Conservation (phyloP, 2,888 invertebrate species). For the Hydroisotoma schaefferi region DNA sequence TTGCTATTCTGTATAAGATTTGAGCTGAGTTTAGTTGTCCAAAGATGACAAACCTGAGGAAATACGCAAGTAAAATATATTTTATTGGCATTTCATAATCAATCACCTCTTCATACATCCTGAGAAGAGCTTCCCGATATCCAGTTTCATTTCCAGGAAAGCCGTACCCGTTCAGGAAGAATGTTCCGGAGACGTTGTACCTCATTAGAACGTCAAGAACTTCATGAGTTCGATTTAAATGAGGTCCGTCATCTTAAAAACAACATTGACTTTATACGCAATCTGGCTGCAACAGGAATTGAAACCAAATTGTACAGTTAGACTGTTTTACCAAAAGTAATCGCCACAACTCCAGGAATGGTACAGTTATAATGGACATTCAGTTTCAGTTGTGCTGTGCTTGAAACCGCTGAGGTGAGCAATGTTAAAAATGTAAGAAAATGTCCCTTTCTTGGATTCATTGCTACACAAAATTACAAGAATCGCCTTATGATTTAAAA, state of each 20-base stretch:
- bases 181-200: constrained; percentile 22
- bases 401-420: too few relatives aligned
- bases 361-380: neutral
- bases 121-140: neutral
- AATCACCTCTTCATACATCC: neutral
- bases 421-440: too few relatives aligned
- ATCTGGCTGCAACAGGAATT: neutral
- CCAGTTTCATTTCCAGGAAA: neutral
- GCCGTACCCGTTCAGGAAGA: constrained; percentile 20
- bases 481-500: too few relatives aligned
- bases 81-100: too few relatives aligned
- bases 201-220: constrained; percentile 20
- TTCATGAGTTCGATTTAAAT: neutral
- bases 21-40: too few relatives aligned
- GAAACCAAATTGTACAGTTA: neutral
- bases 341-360: neutral
- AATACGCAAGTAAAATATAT: too few relatives aligned
- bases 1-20: too few relatives aligned
- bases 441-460: too few relatives aligned
- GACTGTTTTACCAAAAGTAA: neutral
- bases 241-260: constrained; percentile 16
- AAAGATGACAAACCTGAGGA: too few relatives aligned
- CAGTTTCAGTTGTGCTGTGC: too few relatives aligned
- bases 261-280: neutral
- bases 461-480: too few relatives aligned